These are phyloP conservation scores for Aplysia californica DNA, from an alignment of 1,140 invertebrate genomes.

Conservation along the genomic window DNA sequence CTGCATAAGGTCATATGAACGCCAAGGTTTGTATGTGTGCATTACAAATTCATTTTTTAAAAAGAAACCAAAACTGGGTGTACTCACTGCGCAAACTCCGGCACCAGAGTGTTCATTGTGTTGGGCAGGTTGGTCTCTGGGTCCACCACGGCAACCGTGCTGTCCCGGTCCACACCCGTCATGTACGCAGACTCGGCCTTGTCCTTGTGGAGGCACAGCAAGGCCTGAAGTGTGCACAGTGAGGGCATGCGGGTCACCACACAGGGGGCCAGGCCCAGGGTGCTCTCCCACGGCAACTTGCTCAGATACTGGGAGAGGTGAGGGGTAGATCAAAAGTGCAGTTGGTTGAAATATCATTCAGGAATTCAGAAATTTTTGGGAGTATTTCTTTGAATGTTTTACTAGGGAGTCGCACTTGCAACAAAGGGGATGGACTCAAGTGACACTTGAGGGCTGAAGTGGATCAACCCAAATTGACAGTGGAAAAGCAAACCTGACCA, in stretches of 20 bases:
- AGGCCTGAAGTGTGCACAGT: conserved; percentile 75
- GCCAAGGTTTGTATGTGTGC: too few species aligned
- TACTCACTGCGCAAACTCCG: conserved; percentile 10
- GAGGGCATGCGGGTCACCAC: conserved; percentile 81
- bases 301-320: conserved; percentile 75
- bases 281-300: conserved; percentile 80
- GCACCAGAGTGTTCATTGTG: conserved; percentile 8
- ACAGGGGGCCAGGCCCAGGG: conserved; percentile 74
- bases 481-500: too few species aligned
- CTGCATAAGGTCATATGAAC: too few species aligned
- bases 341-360: background rate
- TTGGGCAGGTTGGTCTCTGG: conserved; percentile 21
- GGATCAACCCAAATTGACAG: too few species aligned
- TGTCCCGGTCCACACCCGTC: background rate
- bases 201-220: conserved; percentile 65
- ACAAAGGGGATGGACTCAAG: too few species aligned
- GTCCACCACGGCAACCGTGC: conserved; percentile 1
- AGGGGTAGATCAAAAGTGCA: background rate
- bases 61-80: background rate
- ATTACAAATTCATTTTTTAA: too few species aligned
- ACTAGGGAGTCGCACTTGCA: background rate
- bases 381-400: background rate
- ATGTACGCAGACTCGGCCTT: background rate
- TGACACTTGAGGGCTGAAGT: background rate
- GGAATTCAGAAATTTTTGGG: background rate